These are phyloP conservation scores for Onychomys arenicola DNA, from an alignment of 2,797 vertebrate species.

Conservation along the genomic window DNA sequence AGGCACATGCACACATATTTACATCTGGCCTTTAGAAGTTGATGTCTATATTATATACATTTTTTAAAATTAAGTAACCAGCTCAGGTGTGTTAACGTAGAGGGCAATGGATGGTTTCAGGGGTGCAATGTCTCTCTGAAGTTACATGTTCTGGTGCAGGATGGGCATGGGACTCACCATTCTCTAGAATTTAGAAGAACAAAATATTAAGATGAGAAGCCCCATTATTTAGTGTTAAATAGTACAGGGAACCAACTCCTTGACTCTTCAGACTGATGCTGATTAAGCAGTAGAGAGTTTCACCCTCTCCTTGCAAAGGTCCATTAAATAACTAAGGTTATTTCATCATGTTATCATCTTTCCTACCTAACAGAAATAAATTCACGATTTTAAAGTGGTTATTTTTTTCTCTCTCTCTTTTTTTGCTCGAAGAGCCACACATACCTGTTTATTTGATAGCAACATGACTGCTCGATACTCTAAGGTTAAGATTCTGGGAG, in stretches of 20 bases:
- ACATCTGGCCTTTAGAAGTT: not conserved
- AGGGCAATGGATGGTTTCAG: not conserved
- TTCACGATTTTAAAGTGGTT: not conserved
- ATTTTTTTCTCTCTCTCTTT: not conserved
- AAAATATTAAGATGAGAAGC: not conserved
- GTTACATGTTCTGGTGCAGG: not conserved
- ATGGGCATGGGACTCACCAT: not conserved
- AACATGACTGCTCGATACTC: not conserved
- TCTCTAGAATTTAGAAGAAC: not conserved
- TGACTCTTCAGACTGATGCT: not conserved
- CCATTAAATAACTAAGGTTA: not conserved
- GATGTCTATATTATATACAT: not conserved
- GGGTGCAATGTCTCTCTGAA: not conserved
- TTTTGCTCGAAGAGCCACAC: not conserved
- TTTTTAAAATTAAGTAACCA: not conserved
- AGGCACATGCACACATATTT: no score
- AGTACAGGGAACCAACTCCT: not conserved
- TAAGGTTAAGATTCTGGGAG: not conserved
- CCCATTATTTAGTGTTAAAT: not conserved
- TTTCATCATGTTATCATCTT: not conserved
- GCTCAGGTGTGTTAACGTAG: not conserved
- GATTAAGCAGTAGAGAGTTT: conserved; percentile 3
- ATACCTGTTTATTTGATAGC: not conserved
- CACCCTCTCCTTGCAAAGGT: not conserved
- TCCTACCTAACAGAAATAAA: not conserved